Percentiles rank a stretch among this genome's conserved stretches.
Evolutionary conservation across 2,888 invertebrate species (phyloP).

Genomic region (Cactoblastis cactorum): DNA sequence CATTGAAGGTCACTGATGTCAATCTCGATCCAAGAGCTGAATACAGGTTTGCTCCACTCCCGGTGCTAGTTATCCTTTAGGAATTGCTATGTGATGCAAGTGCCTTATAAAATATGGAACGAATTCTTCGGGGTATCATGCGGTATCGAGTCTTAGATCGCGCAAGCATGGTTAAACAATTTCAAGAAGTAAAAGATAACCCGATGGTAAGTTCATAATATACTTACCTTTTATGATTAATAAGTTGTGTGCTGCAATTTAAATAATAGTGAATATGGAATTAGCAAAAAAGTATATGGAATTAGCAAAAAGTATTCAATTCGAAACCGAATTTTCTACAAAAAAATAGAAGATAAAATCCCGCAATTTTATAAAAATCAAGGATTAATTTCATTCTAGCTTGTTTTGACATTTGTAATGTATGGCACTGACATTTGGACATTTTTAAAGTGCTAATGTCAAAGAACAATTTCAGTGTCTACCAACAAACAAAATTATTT

Average conservation of each 20-base stretch:
- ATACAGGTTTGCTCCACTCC: constrained; percentile 16
- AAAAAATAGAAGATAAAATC: too few relatives aligned
- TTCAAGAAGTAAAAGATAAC: constrained; percentile 92
- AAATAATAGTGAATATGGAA: neutral
- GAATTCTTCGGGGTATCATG: constrained; percentile 93
- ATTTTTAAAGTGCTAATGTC: neutral
- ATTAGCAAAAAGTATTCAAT: neutral
- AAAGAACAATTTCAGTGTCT: neutral
- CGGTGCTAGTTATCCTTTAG: neutral
- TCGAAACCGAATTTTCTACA: neutral
- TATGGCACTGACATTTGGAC: neutral
- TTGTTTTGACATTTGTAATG: neutral
- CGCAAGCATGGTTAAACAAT: constrained; percentile 94
- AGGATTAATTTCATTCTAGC: neutral
- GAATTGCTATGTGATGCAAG: constrained; percentile 21
- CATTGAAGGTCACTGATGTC: constrained; percentile 71
- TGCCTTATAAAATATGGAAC: constrained; percentile 82
- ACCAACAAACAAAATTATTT: neutral
- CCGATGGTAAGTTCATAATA: constrained; percentile 83
- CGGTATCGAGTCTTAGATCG: constrained; percentile 90
- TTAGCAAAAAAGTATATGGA: too few relatives aligned
- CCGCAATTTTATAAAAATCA: neutral
- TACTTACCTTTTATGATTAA: constrained; percentile 31
- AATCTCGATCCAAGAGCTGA: constrained; percentile 31
- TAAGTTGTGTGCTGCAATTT: neutral